Conservation (phyloP, 30 jellyfish, hydroid and myxozoan genomes). For the Hydractinia echinata region DNA sequence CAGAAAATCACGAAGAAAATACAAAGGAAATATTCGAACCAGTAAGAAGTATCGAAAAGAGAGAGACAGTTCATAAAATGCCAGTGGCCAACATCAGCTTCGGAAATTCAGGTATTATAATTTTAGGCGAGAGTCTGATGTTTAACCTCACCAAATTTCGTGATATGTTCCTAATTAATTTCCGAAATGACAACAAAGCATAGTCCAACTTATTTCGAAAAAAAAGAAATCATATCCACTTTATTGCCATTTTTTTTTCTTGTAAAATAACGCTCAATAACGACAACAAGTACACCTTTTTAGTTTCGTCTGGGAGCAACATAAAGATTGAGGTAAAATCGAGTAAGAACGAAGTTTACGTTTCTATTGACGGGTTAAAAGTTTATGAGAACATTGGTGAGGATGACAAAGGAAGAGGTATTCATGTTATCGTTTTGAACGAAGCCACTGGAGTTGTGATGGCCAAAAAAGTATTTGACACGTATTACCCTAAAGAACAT, state of each 20-base stretch:
- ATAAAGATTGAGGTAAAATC: constrained; percentile 74
- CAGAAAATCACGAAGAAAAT: neutral
- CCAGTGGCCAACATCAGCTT: constrained; percentile 14
- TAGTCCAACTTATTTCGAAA: neutral
- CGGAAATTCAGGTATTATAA: neutral
- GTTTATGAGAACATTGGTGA: constrained; percentile 69
- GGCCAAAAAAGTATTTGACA: constrained; percentile 86
- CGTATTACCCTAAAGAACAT: constrained; percentile 72
- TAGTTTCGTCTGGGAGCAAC: neutral
- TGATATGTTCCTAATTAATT: no score
- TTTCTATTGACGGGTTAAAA: constrained; percentile 81
- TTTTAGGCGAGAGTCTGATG: no score
- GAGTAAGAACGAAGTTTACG: constrained; percentile 73
- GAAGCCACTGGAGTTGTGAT: constrained; percentile 79
- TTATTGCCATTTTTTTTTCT: neutral
- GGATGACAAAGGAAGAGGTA: constrained; percentile 63
- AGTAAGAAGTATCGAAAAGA: neutral
- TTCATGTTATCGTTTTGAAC: constrained; percentile 81
- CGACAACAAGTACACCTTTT: neutral
- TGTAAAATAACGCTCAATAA: neutral
- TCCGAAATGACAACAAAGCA: neutral
- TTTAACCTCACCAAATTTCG: no score
- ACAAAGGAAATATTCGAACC: constrained; percentile 61
- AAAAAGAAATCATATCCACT: neutral
- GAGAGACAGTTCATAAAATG: constrained; percentile 5